Percentiles rank a stretch among this genome's conserved stretches.
Conservation (phyloP, 2,113 vertebrate genomes). For the Pseudorasbora parva region DNA sequence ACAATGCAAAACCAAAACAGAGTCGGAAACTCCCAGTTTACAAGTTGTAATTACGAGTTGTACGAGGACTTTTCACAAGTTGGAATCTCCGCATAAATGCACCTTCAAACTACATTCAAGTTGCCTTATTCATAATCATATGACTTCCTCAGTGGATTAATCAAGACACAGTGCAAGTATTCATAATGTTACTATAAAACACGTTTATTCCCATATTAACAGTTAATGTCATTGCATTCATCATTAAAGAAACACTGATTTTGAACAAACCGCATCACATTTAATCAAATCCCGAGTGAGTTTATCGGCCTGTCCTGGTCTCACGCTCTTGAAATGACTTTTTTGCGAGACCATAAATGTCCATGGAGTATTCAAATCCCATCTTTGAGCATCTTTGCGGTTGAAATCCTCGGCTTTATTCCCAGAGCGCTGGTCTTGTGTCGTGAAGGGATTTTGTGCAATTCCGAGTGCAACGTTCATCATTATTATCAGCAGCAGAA, state of each 20-base stretch:
- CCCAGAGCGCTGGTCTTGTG: background rate
- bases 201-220: background rate
- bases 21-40: too few species aligned
- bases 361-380: background rate
- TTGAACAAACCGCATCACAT: constrained; percentile 15
- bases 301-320: background rate
- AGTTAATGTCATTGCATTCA: background rate
- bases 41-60: too few species aligned
- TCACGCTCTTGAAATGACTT: background rate
- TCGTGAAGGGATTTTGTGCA: background rate
- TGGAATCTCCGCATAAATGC: too few species aligned
- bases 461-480: too few species aligned
- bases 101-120: background rate
- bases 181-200: background rate
- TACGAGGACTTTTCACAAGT: too few species aligned
- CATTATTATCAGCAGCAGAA: too few species aligned
- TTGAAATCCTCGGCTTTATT: background rate
- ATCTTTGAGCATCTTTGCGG: background rate
- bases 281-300: background rate
- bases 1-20: too few species aligned
- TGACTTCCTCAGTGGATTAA: background rate
- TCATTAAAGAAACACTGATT: background rate
- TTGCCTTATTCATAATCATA: background rate
- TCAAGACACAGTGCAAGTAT: background rate
- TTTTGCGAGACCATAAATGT: background rate